Evolutionary conservation across 2,797 vertebrate species (phyloP).

Genomic region (Aplochiton taeniatus): DNA sequence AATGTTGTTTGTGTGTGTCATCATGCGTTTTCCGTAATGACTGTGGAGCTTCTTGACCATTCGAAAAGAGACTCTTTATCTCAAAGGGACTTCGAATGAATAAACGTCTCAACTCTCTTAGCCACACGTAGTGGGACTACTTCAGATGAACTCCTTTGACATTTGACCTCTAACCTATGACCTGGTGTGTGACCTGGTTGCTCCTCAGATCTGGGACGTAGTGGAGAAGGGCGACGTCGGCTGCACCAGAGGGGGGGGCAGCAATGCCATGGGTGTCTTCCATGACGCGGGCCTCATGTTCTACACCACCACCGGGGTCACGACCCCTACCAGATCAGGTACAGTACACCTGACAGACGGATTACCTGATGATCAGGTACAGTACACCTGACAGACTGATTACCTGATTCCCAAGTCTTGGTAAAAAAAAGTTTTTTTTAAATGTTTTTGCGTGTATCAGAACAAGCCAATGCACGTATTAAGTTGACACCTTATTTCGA

Average conservation of each 20-base stretch:
- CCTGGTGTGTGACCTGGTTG: background rate
- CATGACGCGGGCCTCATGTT: conserved; percentile 75
- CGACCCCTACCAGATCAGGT: conserved; percentile 60
- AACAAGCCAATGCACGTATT: too few relatives aligned
- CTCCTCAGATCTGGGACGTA: conserved; percentile 75
- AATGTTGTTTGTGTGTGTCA: background rate
- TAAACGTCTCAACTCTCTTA: background rate
- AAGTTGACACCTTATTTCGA: too few relatives aligned
- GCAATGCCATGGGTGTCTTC: conserved; percentile 61
- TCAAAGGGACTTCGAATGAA: too few relatives aligned
- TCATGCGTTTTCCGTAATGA: background rate
- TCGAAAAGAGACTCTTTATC: too few relatives aligned
- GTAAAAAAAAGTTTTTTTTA: too few relatives aligned
- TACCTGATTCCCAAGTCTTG: too few relatives aligned
- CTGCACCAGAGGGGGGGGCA: conserved; percentile 76
- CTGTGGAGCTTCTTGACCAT: too few relatives aligned
- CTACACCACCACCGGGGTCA: conserved; percentile 53
- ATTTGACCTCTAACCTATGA: background rate
- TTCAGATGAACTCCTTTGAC: background rate
- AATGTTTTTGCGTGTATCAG: too few relatives aligned
- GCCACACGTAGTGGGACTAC: background rate
- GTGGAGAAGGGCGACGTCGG: conserved; percentile 77
- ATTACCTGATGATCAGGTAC: conserved; percentile 68
- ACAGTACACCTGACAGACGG: background rate
- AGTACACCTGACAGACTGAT: background rate